Percentiles rank a stretch among this genome's conserved stretches.
phyloP scores from a whole-genome alignment of 2,888 invertebrate genomes.

The Diplazon laetatorius region DNA sequence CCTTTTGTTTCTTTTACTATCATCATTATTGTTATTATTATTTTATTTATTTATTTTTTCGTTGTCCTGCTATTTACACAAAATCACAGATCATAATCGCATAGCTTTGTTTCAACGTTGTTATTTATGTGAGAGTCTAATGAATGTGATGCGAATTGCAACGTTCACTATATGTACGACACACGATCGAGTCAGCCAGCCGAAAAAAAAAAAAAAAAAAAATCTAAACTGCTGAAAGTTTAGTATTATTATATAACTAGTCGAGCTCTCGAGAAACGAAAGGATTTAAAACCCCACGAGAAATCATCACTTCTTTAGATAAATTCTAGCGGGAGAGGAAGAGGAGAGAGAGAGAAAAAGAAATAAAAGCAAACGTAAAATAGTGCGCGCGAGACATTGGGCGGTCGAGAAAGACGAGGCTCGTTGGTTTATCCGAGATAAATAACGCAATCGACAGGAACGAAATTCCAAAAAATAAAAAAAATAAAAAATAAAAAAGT shows the following conservation, averaged over 20 bases:
- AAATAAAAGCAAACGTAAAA: slow-evolving; percentile 22
- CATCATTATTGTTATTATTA: background rate
- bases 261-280: slow-evolving; percentile 51
- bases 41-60: background rate
- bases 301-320: slow-evolving; percentile 51
- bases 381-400: slow-evolving; percentile 54
- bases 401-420: slow-evolving; percentile 30
- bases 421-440: slow-evolving; percentile 34
- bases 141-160: slow-evolving; percentile 32
- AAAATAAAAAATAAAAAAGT: slow-evolving; percentile 62
- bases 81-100: slow-evolving; percentile 24
- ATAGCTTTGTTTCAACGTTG: slow-evolving; percentile 26
- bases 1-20: background rate
- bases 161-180: slow-evolving; percentile 56
- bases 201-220: slow-evolving; percentile 23
- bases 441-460: slow-evolving; percentile 64
- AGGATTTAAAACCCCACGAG: slow-evolving; percentile 20
- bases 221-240: slow-evolving; percentile 72
- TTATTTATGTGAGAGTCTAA: slow-evolving; percentile 16
- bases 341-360: slow-evolving; percentile 3
- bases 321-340: slow-evolving; percentile 16
- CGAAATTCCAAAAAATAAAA: slow-evolving; percentile 61
- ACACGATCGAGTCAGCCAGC: slow-evolving; percentile 60
- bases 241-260: slow-evolving; percentile 69
- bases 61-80: slow-evolving; percentile 5